Percentiles rank a stretch among this genome's conserved stretches.
Evolutionary conservation across 2,888 invertebrate genomes (phyloP).

Genomic region (Tetrapedia diversipes): DNA sequence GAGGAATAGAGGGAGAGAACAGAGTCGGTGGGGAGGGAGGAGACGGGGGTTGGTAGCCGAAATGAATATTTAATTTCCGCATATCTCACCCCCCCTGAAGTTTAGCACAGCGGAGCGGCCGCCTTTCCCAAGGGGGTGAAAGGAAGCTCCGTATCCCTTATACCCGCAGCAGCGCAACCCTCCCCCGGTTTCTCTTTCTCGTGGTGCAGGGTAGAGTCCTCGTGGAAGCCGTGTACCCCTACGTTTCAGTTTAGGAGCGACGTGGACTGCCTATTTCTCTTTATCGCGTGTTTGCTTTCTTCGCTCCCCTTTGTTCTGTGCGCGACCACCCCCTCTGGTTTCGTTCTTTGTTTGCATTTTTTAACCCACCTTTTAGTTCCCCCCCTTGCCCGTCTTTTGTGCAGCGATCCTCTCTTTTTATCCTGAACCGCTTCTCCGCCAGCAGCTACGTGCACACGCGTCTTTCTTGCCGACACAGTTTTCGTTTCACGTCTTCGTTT

Average conservation of each 20-base stretch:
- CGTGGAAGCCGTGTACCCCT: constrained; percentile 31
- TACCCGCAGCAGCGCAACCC: constrained; percentile 38
- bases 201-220: constrained; percentile 57
- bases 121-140: constrained; percentile 57
- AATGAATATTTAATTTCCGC: constrained; percentile 80
- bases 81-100: constrained; percentile 71
- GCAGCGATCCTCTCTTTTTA: not conserved
- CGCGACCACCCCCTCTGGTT: constrained; percentile 25
- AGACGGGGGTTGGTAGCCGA: constrained; percentile 64
- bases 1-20: constrained; percentile 25
- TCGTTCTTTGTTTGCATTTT: constrained; percentile 23
- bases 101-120: constrained; percentile 57
- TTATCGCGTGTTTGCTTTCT: constrained; percentile 32
- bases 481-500: not conserved
- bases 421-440: not conserved
- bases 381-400: not conserved
- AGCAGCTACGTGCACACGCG: no score
- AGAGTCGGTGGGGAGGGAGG: constrained; percentile 24
- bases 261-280: constrained; percentile 36
- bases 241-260: constrained; percentile 24
- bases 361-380: constrained; percentile 20
- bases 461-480: not conserved
- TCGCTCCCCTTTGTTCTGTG: not conserved
- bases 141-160: constrained; percentile 61
- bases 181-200: no score